phyloP scores from a whole-genome alignment of 2,113 vertebrate species.

The Tetrax tetrax region DNA sequence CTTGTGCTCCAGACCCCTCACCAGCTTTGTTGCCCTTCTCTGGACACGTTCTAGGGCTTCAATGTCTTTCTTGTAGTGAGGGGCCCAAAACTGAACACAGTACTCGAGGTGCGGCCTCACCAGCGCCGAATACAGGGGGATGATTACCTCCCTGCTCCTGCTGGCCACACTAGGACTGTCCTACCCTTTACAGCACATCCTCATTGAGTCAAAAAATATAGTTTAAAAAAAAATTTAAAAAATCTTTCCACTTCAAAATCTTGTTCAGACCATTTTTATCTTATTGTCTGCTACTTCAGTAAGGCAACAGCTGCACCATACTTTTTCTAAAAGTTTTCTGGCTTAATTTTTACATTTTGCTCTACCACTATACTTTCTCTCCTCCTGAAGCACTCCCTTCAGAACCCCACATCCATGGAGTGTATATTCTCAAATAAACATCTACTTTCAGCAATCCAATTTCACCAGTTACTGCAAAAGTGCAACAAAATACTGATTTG shows the following conservation, averaged over 20 bases:
- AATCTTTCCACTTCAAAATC: neutral
- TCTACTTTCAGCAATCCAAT: neutral
- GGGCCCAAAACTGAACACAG: too few relatives aligned
- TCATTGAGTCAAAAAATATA: neutral
- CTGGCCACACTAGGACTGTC: too few relatives aligned
- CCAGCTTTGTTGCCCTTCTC: too few relatives aligned
- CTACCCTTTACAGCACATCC: too few relatives aligned
- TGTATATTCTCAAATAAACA: neutral
- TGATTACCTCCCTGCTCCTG: too few relatives aligned
- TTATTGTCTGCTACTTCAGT: neutral
- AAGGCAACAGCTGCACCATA: neutral
- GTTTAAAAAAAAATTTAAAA: neutral
- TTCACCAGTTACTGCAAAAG: neutral
- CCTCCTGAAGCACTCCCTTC: neutral
- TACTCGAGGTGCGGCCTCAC: too few relatives aligned
- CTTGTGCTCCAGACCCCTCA: too few relatives aligned
- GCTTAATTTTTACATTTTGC: neutral
- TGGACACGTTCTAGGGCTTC: too few relatives aligned
- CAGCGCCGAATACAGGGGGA: too few relatives aligned
- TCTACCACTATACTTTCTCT: neutral
- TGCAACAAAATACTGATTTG: neutral
- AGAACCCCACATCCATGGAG: neutral
- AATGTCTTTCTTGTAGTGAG: too few relatives aligned
- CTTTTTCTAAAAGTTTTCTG: neutral
- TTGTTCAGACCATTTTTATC: neutral